These are phyloP conservation scores for Tragelaphus buxtoni DNA, from an alignment of 2,113 vertebrate species.

Conservation along the genomic window DNA sequence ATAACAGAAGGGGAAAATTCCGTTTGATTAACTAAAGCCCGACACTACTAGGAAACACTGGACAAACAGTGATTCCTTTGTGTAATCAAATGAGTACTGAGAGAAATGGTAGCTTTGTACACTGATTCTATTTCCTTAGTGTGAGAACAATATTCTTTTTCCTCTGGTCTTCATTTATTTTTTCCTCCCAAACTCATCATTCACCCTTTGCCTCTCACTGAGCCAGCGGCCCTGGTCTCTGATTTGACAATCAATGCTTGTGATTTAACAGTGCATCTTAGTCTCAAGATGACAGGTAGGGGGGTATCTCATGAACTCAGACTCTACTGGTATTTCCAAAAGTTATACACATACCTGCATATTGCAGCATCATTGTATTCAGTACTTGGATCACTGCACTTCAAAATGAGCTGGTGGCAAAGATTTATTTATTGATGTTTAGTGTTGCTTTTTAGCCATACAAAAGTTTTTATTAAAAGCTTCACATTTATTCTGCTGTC, in stretches of 20 bases:
- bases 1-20: neutral
- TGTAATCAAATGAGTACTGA: neutral
- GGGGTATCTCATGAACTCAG: neutral
- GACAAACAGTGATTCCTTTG: neutral
- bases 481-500: conserved; percentile 28
- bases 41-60: neutral
- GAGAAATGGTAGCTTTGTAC: neutral
- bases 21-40: neutral
- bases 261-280: neutral
- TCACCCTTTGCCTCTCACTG: neutral
- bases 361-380: neutral
- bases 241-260: neutral
- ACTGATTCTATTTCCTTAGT: neutral
- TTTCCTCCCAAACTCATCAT: neutral
- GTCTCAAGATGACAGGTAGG: neutral
- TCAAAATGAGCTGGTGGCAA: neutral
- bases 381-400: neutral
- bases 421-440: neutral
- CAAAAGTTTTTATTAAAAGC: conserved; percentile 31
- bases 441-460: conserved; percentile 7
- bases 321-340: neutral
- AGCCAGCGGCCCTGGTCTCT: neutral
- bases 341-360: neutral
- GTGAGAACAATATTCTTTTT: neutral
- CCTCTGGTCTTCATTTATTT: neutral